A percentile compares a stretch with the other conserved stretches of the same genome.
These are phyloP conservation scores for Heterochromis multidens DNA, from an alignment of 2,113 vertebrate species.

Conservation along the genomic window DNA sequence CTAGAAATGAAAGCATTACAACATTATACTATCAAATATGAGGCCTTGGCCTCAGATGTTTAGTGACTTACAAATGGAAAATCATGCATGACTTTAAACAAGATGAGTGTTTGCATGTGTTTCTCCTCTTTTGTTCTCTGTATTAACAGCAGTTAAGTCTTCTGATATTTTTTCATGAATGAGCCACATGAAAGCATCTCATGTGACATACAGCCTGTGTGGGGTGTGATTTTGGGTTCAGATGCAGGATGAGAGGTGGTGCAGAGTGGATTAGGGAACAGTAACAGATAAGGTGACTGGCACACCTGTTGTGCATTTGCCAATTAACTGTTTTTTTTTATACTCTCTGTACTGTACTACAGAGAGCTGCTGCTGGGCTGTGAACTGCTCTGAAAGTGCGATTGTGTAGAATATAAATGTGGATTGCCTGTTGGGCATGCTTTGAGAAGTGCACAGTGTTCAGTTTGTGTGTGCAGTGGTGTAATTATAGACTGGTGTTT, in stretches of 20 bases:
- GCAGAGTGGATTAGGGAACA: background rate
- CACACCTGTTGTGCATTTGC: background rate
- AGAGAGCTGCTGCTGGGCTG: background rate
- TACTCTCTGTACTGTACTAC: background rate
- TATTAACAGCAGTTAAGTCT: background rate
- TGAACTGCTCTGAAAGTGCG: background rate
- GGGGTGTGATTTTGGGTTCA: background rate
- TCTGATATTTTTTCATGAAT: background rate
- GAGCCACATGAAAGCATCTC: background rate
- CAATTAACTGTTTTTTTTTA: background rate
- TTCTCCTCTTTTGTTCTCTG: background rate
- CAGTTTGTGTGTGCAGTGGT: background rate
- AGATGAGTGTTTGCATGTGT: constrained; percentile 4
- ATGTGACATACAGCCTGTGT: too few relatives aligned
- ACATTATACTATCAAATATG: constrained; percentile 2
- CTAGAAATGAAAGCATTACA: background rate
- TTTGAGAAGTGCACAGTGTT: background rate
- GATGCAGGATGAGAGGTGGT: background rate
- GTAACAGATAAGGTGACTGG: background rate
- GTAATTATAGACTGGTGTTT: background rate
- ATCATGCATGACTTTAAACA: background rate
- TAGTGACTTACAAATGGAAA: background rate
- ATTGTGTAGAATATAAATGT: background rate
- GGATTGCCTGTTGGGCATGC: background rate
- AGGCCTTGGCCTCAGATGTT: constrained; percentile 1